Evolutionary conservation across 2,113 vertebrate genomes (phyloP).

Genomic region (Eubucco bourcierii): DNA sequence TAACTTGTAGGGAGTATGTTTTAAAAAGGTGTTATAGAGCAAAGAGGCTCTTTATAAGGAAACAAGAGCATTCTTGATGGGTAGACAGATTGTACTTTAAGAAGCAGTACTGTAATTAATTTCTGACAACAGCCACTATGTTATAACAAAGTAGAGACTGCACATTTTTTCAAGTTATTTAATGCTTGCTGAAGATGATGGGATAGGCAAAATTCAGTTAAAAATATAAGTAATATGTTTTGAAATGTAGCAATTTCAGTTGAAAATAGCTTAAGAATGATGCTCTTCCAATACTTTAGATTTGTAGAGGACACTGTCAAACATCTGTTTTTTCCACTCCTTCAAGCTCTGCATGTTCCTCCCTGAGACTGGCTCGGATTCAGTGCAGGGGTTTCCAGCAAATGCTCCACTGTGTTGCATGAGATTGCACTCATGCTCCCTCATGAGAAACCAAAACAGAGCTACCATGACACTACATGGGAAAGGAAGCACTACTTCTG

Average conservation of each 20-base stretch:
- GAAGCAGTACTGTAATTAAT: background rate
- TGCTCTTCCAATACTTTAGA: background rate
- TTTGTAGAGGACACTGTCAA: background rate
- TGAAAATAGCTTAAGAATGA: background rate
- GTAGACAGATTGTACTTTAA: background rate
- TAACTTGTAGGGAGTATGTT: background rate
- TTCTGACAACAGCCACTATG: background rate
- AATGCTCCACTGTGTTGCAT: background rate
- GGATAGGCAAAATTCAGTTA: background rate
- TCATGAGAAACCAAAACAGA: background rate
- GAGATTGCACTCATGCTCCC: background rate
- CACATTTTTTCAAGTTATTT: background rate
- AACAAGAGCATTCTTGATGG: background rate
- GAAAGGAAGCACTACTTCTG: background rate
- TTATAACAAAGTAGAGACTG: background rate
- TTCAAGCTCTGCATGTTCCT: background rate
- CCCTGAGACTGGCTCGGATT: background rate
- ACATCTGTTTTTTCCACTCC: background rate
- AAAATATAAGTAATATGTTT: background rate
- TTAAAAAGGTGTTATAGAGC: background rate
- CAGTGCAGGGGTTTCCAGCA: background rate
- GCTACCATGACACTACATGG: background rate
- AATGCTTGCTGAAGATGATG: background rate
- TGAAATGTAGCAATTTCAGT: background rate
- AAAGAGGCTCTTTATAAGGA: background rate